A percentile compares a stretch with the other conserved stretches of the same genome.
Conservation (phyloP, 2,113 vertebrate genomes). For the Rynchops niger region DNA sequence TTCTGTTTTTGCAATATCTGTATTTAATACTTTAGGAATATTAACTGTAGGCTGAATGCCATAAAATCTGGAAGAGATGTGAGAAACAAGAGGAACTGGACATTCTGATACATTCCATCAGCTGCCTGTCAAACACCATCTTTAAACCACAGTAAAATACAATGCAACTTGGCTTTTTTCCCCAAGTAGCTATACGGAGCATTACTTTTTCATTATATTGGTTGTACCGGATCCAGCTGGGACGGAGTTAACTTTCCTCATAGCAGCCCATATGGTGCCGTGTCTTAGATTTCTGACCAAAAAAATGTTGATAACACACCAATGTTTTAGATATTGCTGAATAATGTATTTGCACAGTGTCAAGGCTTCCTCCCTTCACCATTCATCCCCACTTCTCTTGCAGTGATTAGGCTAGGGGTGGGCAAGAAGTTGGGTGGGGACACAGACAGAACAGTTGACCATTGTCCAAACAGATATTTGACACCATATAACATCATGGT, state of each 20-base stretch:
- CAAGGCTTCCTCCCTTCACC: neutral
- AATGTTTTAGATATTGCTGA: neutral
- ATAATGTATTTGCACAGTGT: neutral
- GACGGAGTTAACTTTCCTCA: neutral
- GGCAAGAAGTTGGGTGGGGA: neutral
- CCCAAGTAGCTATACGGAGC: neutral
- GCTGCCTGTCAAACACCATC: neutral
- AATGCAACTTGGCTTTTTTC: neutral
- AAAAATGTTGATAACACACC: neutral
- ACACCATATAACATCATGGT: neutral
- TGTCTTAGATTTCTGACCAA: neutral
- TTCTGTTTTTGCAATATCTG: neutral
- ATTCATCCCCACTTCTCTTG: rapidly evolving
- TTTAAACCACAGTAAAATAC: neutral
- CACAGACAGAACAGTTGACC: neutral
- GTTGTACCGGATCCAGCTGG: neutral
- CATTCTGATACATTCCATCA: neutral
- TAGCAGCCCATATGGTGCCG: neutral
- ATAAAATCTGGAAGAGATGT: neutral
- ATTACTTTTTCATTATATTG: neutral
- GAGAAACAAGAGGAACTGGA: neutral
- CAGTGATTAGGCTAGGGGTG: neutral
- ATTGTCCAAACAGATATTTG: neutral
- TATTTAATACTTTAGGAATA: neutral
- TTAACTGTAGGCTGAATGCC: neutral